Evolutionary conservation across 2,113 vertebrate species (phyloP), one percentile per base, ranked within the genome.

Genomic region (Phyllostomus discolor): DNA sequence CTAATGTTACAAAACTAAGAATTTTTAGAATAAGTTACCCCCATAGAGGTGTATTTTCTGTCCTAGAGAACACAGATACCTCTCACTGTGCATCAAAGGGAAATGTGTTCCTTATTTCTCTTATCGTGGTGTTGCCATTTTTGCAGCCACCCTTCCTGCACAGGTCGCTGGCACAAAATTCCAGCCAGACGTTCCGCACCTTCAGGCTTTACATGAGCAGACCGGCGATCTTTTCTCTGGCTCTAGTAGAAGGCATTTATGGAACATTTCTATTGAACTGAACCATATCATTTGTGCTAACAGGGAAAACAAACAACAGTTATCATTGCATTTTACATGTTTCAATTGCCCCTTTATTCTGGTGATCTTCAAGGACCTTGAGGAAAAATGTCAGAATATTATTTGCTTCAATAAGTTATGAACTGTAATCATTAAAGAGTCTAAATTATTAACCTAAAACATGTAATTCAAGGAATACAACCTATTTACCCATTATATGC

Each of bases 291-390:
- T 48, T 81, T 75, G 26, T 1, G 3, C 72, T 0, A 0, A 15
- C 12, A 14, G 46, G 2, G 5, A 26, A 4, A 46, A 57, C 1
- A 2, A 73, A 15, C 2, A 20, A 9, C 41, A 52, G 5, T 22
- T 2, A 0, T 2, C 7, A 3, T 31, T 20, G 1, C 11, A 20
- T 41, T 48, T 24, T 1, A 11, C 7, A 33, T 31, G 1, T 10
- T 19, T 38, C 1, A 1, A 0, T 67, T 7, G 31, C 2, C 16
- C 10, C 69, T 59, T 35, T 5, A 24, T 46, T 11, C 48, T 10
- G 33, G 19, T 5, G 35, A 3, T 62, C 41, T 87, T 38, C n/a
- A 3, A 59, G 85, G 31, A 24, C 64, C 57, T 79, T 20, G 22
- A 43, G 38, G 46, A 52, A 75, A 22, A 69, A 52, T 2, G 26